Evolutionary conservation across 2,113 vertebrate genomes (phyloP).

Genomic region (Colistium nudipinnis): DNA sequence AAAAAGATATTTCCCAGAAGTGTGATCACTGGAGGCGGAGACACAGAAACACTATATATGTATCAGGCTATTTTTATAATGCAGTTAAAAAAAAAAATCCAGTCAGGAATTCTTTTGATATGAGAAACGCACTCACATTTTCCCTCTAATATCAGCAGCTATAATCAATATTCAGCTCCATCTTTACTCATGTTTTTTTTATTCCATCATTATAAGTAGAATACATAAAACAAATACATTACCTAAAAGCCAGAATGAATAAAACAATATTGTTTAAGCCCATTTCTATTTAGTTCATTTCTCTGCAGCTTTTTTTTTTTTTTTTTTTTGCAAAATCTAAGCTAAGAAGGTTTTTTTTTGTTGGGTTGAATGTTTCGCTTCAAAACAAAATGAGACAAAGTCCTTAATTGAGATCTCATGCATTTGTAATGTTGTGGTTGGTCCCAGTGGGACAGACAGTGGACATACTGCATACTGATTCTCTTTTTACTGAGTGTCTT

Average conservation of each 20-base stretch:
- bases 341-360: too few species aligned
- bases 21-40: neutral
- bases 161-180: neutral
- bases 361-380: too few species aligned
- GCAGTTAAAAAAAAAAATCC: neutral
- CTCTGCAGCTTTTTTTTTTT: too few species aligned
- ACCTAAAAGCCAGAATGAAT: conserved; percentile 44
- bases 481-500: conserved; percentile 36
- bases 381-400: too few species aligned
- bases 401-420: too few species aligned
- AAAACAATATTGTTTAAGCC: conserved; percentile 33
- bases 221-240: conserved; percentile 62
- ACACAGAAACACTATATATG: neutral
- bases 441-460: neutral
- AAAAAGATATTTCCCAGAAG: neutral
- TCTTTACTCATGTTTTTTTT: conserved; percentile 25
- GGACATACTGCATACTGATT: conserved; percentile 23
- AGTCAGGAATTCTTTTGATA: neutral
- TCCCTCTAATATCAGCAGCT: neutral
- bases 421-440: too few species aligned
- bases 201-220: conserved; percentile 45
- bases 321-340: too few species aligned
- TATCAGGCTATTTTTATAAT: neutral
- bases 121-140: neutral
- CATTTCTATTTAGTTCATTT: too few species aligned